Conservation (phyloP, 2,888 invertebrate species). For the Rapana venosa region DNA sequence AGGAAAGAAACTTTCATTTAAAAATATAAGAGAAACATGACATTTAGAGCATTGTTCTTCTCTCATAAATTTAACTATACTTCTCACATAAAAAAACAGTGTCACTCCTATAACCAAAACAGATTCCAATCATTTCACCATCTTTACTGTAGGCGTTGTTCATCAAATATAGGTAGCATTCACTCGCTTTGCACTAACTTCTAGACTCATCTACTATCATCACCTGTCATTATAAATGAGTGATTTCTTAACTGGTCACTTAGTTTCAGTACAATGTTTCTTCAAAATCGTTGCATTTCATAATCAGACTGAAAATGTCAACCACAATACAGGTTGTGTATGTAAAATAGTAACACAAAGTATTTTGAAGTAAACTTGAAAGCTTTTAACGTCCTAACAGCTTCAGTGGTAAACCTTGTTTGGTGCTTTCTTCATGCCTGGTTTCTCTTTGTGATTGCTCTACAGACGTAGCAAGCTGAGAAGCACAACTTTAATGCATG, state of each 20-base stretch:
- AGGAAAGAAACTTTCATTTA: neutral
- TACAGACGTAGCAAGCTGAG: neutral
- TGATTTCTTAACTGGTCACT: too few species aligned
- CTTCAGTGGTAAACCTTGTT: neutral
- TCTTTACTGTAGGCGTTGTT: neutral
- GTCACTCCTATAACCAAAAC: neutral
- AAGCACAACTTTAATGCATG: conserved; percentile 7
- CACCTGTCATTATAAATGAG: too few species aligned
- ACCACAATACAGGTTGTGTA: neutral
- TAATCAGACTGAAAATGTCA: too few species aligned
- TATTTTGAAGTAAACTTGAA: neutral
- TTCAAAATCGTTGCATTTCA: too few species aligned
- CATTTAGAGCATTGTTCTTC: neutral
- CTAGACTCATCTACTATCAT: too few species aligned
- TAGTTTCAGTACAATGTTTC: too few species aligned
- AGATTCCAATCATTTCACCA: neutral
- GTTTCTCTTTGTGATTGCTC: neutral
- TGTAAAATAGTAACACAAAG: neutral
- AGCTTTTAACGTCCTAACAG: neutral
- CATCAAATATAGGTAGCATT: neutral
- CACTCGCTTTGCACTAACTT: too few species aligned
- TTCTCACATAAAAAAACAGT: neutral
- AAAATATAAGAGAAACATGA: neutral
- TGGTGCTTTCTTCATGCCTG: neutral
- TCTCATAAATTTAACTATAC: neutral